phyloP scores from a whole-genome alignment of 1,140 invertebrate genomes.

The Pseudoatta argentina region DNA sequence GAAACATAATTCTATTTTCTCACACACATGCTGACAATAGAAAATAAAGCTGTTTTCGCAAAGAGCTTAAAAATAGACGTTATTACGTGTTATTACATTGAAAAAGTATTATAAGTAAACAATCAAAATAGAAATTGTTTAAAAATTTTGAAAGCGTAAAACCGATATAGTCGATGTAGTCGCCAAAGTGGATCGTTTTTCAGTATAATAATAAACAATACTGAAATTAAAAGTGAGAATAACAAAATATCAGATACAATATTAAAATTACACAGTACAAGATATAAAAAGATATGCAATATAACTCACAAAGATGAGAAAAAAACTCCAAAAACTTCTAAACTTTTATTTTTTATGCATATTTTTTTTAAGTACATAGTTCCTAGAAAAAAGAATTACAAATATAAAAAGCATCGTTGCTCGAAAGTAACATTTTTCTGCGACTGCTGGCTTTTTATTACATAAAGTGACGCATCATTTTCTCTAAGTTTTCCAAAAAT shows the following conservation, averaged over 20 bases:
- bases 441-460: neutral
- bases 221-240: neutral
- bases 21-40: constrained; percentile 20
- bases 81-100: neutral
- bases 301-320: neutral
- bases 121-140: constrained; percentile 27
- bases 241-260: neutral
- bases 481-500: neutral
- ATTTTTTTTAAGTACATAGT: neutral
- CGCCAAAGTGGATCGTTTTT: neutral
- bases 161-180: neutral
- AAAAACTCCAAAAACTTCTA: neutral
- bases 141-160: neutral
- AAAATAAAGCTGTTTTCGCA: neutral
- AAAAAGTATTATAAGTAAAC: neutral
- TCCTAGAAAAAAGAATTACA: neutral
- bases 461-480: neutral
- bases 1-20: constrained; percentile 20
- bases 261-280: neutral
- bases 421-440: neutral
- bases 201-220: neutral
- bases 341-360: constrained; percentile 1
- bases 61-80: constrained; percentile 7
- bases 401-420: constrained; percentile 1
- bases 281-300: neutral